These are phyloP conservation scores for Brenthis hecate DNA, from an alignment of 2,888 invertebrate species.

Conservation along the genomic window DNA sequence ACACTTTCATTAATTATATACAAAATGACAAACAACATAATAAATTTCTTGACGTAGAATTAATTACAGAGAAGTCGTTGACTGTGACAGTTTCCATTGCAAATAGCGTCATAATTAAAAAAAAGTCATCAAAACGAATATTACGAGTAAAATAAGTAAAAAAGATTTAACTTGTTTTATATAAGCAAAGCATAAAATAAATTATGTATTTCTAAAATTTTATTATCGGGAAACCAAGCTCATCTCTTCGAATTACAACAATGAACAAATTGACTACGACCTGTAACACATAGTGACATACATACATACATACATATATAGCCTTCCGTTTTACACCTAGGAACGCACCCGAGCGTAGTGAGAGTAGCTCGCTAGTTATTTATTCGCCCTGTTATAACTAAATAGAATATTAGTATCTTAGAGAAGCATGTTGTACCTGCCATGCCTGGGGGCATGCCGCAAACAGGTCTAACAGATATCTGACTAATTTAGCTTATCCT, in stretches of 20 bases:
- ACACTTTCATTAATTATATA: not conserved
- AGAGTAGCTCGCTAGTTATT: too few species aligned
- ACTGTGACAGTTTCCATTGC: not conserved
- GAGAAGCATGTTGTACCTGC: conserved; percentile 9
- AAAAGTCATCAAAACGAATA: not conserved
- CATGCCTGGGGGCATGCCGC: conserved; percentile 1
- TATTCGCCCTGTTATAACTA: not conserved
- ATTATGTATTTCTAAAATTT: too few species aligned
- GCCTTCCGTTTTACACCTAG: too few species aligned
- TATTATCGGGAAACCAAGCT: too few species aligned
- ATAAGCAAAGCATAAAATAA: too few species aligned
- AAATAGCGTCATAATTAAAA: conserved; percentile 1
- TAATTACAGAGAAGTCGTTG: not conserved
- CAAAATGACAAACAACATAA: conserved; percentile 2
- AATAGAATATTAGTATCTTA: conserved; percentile 4
- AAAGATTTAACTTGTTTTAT: too few species aligned
- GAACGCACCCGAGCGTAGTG: too few species aligned
- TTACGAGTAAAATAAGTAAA: not conserved
- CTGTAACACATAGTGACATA: too few species aligned
- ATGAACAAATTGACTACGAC: too few species aligned
- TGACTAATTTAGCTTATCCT: conserved; percentile 13
- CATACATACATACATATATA: too few species aligned
- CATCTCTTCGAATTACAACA: too few species aligned
- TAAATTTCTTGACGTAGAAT: not conserved
- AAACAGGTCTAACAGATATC: conserved; percentile 7